A percentile compares a stretch with the other conserved stretches of the same genome.
Conservation (phyloP, 2,797 vertebrate genomes). For the Pseudotriccus pelzelni region DNA sequence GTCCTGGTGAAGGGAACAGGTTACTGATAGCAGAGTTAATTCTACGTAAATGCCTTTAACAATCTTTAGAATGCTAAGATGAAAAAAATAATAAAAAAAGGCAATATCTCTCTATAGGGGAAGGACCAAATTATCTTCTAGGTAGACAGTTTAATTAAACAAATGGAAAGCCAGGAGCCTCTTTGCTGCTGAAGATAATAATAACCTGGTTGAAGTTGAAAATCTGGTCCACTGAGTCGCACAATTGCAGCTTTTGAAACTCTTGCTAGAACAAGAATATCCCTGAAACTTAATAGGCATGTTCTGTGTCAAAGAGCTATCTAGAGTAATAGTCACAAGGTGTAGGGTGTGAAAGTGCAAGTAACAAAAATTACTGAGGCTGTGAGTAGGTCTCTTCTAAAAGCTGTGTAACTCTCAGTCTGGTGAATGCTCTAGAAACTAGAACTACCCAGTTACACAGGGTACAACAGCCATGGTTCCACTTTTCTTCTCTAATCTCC, state of each 20-base stretch:
- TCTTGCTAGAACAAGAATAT: background rate
- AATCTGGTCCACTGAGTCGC: background rate
- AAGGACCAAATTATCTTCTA: background rate
- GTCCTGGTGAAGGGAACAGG: background rate
- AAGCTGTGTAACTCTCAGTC: background rate
- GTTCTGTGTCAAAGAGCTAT: background rate
- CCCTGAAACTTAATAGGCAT: background rate
- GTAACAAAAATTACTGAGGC: background rate
- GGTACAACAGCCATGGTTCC: background rate
- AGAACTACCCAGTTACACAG: background rate
- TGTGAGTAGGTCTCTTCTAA: background rate
- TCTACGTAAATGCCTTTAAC: background rate
- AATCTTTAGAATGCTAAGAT: background rate
- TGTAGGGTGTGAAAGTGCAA: background rate
- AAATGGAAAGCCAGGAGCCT: background rate
- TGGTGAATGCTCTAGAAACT: background rate
- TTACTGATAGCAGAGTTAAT: background rate
- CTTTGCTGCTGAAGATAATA: background rate
- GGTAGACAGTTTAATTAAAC: background rate
- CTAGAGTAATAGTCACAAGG: background rate
- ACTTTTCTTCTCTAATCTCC: background rate
- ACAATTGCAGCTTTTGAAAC: background rate
- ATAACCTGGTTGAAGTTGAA: background rate
- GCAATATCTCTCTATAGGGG: rapidly evolving
- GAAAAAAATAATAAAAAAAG: background rate